Conservation (phyloP, 2,113 vertebrate species). For the Xyliphius kryptos region DNA sequence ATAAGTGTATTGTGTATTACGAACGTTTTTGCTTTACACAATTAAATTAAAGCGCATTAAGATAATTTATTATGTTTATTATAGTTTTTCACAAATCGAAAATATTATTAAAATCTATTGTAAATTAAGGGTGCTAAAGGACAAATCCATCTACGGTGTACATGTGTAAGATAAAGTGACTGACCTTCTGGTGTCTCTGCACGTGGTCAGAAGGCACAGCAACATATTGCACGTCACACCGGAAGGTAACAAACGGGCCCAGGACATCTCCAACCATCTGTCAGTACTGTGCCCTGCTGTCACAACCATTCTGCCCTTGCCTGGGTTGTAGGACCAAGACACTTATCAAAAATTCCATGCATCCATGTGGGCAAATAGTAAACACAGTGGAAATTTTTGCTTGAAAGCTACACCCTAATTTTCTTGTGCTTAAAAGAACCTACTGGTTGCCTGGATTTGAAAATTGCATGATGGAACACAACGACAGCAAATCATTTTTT, state of each 20-base stretch:
- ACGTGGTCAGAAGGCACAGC: slow-evolving; percentile 72
- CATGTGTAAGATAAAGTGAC: slow-evolving; percentile 54
- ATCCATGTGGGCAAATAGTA: neutral
- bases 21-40: too few species aligned
- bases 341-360: slow-evolving; percentile 10
- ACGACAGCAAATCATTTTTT: too few species aligned
- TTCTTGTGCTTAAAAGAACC: neutral
- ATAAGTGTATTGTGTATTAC: too few species aligned
- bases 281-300: slow-evolving; percentile 54
- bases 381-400: neutral
- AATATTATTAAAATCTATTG: slow-evolving; percentile 10
- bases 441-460: neutral
- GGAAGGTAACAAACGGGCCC: slow-evolving; percentile 85
- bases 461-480: too few species aligned
- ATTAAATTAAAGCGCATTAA: too few species aligned
- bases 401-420: too few species aligned
- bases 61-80: neutral
- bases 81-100: neutral
- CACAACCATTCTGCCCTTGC: slow-evolving; percentile 2
- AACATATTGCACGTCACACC: slow-evolving; percentile 80
- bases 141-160: slow-evolving; percentile 19
- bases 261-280: slow-evolving; percentile 80
- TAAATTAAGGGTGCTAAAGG: slow-evolving; percentile 8
- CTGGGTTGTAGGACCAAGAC: neutral
- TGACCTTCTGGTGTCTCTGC: slow-evolving; percentile 77